Evolutionary conservation across 2,797 vertebrate species (phyloP).

Genomic region (Semotilus atromaculatus): DNA sequence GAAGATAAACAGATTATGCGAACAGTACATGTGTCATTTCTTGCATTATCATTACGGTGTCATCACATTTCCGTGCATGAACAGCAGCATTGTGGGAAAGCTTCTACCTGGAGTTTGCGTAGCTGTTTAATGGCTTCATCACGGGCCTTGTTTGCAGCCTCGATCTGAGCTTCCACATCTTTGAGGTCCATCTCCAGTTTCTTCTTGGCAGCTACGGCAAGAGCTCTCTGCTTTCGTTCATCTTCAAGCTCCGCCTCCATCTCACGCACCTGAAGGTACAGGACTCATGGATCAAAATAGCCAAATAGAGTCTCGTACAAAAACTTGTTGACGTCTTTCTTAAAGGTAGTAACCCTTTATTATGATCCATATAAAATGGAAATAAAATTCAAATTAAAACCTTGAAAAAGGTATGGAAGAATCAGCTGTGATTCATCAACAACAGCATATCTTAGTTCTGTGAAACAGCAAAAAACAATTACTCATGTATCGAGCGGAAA

Average conservation of each 20-base stretch:
- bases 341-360: background rate
- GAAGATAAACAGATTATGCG: background rate
- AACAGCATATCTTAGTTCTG: background rate
- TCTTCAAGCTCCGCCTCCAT: conserved; percentile 96
- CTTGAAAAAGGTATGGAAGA: background rate
- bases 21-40: background rate
- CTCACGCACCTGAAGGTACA: conserved; percentile 87
- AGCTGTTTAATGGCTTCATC: conserved; percentile 98
- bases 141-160: conserved; percentile 94
- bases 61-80: background rate
- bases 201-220: conserved; percentile 94
- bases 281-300: background rate
- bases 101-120: conserved; percentile 90
- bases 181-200: conserved; percentile 98
- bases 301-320: background rate
- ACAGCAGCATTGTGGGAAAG: background rate
- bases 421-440: background rate
- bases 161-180: conserved; percentile 92
- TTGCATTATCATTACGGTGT: background rate
- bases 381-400: background rate
- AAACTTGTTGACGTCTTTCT: background rate
- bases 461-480: too few relatives aligned
- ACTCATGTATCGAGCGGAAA: too few relatives aligned
- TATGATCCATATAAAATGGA: background rate
- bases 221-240: conserved; percentile 92